Percentiles rank a stretch among this genome's conserved stretches.
Evolutionary conservation across 1,140 invertebrate species (phyloP).

Genomic region (Mercenaria mercenaria): DNA sequence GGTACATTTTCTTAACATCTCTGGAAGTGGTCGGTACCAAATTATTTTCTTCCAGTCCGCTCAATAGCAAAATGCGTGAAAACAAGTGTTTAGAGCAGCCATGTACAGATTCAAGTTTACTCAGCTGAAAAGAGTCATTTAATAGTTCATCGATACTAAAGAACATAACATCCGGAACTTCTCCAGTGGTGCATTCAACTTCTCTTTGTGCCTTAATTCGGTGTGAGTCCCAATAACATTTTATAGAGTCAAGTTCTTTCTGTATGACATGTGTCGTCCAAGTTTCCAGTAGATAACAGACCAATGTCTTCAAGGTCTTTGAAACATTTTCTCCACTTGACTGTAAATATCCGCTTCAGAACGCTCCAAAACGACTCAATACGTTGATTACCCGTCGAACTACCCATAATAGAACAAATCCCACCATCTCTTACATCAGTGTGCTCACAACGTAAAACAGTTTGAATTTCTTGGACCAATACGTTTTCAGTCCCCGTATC

Average conservation of each 20-base stretch:
- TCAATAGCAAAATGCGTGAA: no score
- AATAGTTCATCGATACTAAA: no score
- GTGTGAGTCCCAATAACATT: slow-evolving; percentile 7
- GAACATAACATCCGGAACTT: slow-evolving; percentile 19
- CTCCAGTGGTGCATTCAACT: neutral
- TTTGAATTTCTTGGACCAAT: neutral
- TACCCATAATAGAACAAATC: neutral
- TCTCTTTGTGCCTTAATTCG: neutral
- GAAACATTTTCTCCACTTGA: neutral
- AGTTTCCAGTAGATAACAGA: no score
- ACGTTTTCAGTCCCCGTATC: neutral
- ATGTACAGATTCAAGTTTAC: no score
- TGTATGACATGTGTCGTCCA: neutral
- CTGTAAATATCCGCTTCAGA: neutral
- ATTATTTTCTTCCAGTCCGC: no score
- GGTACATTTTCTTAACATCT: no score
- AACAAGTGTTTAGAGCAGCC: no score
- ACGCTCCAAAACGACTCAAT: slow-evolving; percentile 5
- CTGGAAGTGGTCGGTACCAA: no score
- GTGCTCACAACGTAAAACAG: neutral
- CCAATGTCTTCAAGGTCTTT: neutral
- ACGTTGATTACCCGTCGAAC: neutral
- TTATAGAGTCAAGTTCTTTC: neutral
- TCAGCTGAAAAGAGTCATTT: no score
- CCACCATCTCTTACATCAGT: neutral